Evolutionary conservation across 1,140 invertebrate genomes (phyloP).

Genomic region (Argopecten irradians): DNA sequence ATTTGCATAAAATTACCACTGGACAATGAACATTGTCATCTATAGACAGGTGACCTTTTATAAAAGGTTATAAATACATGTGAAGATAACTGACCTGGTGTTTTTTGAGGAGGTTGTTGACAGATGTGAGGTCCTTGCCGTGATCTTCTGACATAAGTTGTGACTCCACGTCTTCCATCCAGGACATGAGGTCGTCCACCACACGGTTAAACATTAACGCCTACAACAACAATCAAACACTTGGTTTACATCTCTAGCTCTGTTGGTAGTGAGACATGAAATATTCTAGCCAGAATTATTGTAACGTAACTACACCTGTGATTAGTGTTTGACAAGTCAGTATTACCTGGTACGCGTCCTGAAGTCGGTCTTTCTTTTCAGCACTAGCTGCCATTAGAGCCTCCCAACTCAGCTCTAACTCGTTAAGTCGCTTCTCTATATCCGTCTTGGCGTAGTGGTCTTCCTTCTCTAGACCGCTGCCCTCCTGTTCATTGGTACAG

Average conservation of each 20-base stretch:
- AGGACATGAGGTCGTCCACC: slow-evolving; percentile 96
- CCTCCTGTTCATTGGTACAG: slow-evolving; percentile 75
- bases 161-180: slow-evolving; percentile 98
- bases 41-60: too few relatives aligned
- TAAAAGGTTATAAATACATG: not conserved
- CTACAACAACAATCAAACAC: slow-evolving; percentile 38
- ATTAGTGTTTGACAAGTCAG: not conserved
- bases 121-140: slow-evolving; percentile 96
- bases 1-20: too few relatives aligned
- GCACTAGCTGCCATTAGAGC: slow-evolving; percentile 91
- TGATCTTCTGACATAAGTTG: slow-evolving; percentile 97
- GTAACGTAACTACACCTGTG: not conserved
- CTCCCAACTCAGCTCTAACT: slow-evolving; percentile 94
- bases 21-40: too few relatives aligned
- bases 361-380: slow-evolving; percentile 91
- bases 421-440: slow-evolving; percentile 87
- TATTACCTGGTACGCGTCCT: slow-evolving; percentile 85
- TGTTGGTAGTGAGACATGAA: not conserved
- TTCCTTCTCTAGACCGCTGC: slow-evolving; percentile 86
- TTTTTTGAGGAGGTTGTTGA: slow-evolving; percentile 98
- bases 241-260: not conserved
- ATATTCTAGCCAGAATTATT: not conserved
- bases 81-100: slow-evolving; percentile 82
- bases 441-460: slow-evolving; percentile 87
- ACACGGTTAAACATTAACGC: slow-evolving; percentile 72